Evolutionary conservation across 2,113 vertebrate genomes (phyloP).

Genomic region (Perca flavescens): DNA sequence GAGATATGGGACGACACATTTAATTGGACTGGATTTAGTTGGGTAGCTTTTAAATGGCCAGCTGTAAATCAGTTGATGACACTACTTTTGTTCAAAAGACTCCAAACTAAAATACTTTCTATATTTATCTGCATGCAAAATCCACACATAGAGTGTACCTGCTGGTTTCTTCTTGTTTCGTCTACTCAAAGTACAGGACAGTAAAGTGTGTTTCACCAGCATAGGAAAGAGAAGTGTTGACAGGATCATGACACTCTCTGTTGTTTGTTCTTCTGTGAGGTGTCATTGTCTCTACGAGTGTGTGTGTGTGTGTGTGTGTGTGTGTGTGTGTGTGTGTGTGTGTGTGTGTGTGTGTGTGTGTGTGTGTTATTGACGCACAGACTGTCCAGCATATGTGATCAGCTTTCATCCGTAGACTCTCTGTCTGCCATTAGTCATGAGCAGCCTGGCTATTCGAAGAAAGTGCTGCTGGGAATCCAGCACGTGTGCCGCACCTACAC

Average conservation of each 20-base stretch:
- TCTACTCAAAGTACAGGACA: background rate
- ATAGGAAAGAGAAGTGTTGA: constrained; percentile 12
- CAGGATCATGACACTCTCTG: constrained; percentile 16
- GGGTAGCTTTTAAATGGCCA: too few relatives aligned
- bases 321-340: constrained; percentile 5
- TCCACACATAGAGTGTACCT: background rate
- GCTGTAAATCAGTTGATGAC: background rate
- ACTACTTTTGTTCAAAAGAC: background rate
- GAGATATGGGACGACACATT: background rate
- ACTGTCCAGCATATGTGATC: constrained; percentile 52
- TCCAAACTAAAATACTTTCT: background rate
- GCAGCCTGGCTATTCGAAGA: constrained; percentile 40
- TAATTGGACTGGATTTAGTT: background rate
- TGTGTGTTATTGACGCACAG: constrained; percentile 51
- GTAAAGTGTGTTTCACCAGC: background rate
- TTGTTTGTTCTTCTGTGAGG: constrained; percentile 49
- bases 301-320: constrained; percentile 1
- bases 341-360: constrained; percentile 16
- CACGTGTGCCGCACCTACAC: constrained; percentile 9
- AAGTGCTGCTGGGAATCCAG: constrained; percentile 10
- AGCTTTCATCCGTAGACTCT: constrained; percentile 35
- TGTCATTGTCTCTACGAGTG: constrained; percentile 12
- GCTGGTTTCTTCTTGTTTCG: background rate
- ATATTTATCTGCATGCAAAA: background rate
- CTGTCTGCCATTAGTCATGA: constrained; percentile 41